Evolutionary conservation across 1,140 invertebrate genomes (phyloP).

Genomic region (Papilio helenus): DNA sequence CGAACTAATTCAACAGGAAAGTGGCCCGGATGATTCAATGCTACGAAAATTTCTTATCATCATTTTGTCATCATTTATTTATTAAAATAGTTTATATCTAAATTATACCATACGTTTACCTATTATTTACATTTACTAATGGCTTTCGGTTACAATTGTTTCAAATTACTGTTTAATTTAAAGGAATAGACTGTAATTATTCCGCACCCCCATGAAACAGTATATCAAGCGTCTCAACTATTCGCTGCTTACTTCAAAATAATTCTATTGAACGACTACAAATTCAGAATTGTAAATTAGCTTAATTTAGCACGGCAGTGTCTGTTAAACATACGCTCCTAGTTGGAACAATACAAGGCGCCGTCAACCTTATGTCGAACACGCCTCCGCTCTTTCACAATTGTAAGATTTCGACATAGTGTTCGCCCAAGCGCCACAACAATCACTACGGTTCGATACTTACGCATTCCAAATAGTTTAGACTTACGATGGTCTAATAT

Average conservation of each 20-base stretch:
- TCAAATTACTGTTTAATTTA: background rate
- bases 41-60: slow-evolving; percentile 22
- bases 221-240: background rate
- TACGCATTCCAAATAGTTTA: background rate
- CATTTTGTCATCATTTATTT: background rate
- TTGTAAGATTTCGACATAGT: slow-evolving; percentile 69
- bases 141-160: background rate
- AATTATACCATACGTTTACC: background rate
- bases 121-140: background rate
- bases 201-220: background rate
- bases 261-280: slow-evolving; percentile 1
- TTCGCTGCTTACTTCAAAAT: background rate
- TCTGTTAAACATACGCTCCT: slow-evolving; percentile 22
- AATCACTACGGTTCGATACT: slow-evolving; percentile 24
- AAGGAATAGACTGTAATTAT: background rate
- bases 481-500: background rate
- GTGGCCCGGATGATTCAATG: slow-evolving; percentile 30
- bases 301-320: background rate
- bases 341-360: slow-evolving; percentile 24
- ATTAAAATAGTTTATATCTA: background rate
- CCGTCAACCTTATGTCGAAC: slow-evolving; percentile 46
- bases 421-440: slow-evolving; percentile 49
- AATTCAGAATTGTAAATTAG: slow-evolving; percentile 17
- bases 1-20: slow-evolving; percentile 37
- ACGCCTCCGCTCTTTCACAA: slow-evolving; percentile 74